Conservation (phyloP, 2,797 vertebrate species). For the Margarornis squamiger region DNA sequence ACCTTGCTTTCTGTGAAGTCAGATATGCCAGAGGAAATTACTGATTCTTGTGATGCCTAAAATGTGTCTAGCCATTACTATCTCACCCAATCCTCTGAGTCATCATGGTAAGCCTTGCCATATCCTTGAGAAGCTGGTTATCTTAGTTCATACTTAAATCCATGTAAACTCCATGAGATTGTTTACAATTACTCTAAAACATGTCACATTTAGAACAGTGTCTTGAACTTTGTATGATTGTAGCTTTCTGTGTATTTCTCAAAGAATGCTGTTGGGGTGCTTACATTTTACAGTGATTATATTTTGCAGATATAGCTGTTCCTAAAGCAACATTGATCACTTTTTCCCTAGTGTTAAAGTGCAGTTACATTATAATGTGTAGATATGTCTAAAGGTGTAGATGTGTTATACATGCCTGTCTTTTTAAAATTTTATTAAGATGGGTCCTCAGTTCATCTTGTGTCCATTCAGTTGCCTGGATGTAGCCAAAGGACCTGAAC, state of each 20-base stretch:
- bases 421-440: not conserved
- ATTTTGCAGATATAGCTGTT: not conserved
- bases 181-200: not conserved
- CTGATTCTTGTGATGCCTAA: too few relatives aligned
- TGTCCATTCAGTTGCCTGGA: not conserved
- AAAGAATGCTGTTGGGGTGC: not conserved
- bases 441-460: not conserved
- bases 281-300: not conserved
- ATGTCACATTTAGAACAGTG: not conserved
- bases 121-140: fast-evolving
- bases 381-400: not conserved
- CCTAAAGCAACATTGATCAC: not conserved
- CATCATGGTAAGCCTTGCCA: not conserved
- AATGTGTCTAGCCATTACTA: not conserved
- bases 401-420: not conserved
- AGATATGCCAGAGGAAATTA: not conserved
- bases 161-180: not conserved
- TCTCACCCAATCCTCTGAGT: not conserved
- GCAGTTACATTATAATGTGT: not conserved
- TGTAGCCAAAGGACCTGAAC: not conserved
- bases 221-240: not conserved
- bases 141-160: not conserved
- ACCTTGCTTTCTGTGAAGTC: not conserved
- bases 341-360: not conserved
- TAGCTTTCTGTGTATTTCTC: not conserved